Base-by-base conservation (phyloP, 2,113 vertebrate species). In the Marmota flaviventris region DNA sequence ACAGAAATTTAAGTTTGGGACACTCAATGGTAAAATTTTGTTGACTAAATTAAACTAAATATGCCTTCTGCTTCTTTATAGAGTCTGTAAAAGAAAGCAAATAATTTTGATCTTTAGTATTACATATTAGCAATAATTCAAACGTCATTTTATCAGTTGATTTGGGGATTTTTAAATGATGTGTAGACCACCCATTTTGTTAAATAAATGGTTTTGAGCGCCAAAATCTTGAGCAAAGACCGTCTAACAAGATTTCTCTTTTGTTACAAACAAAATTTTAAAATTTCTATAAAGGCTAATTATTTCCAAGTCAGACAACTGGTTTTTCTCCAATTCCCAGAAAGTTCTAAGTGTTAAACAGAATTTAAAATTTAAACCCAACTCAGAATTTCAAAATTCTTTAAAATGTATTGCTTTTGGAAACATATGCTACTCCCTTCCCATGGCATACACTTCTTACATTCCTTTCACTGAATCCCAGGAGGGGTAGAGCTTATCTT, bases 251-350 rank as follows among this genome's bases (percentile, higher is more conserved):
- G 97, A 94, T 86, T 39, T 98, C 98, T 96, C 51, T 92, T 98
- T 98, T 97, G 97, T 97, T 98, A 98, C 90, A 95, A 95, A 94
- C 97, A 96, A 89, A 98, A 97, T 98, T 98, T 85, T 81, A 29
- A 97, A 97, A 87, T 91, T 94, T 82, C 86, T 93, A 12, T 58
- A 85, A 94, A 92, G 70, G 70, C 39, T 98, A 97, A 95, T 98
- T 94, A 97, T 98, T 95, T 93, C 93, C 95, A 69, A 58, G 83
- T 88, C 56, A 0, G 0, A 73, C 97, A 91, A 81, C 32, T 86
- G 96, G 91, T 95, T 96, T 87, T n/a, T 29, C 22, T 48, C 32
- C 45, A 45, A 51, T 86, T 78, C 48, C 90, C 76, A 79, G 89
- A 87, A 67, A 79, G 45, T 98, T 98, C 97, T 94, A 88, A 94